Evolutionary conservation across 2,113 vertebrate genomes (phyloP).

Genomic region (Saccopteryx bilineata): DNA sequence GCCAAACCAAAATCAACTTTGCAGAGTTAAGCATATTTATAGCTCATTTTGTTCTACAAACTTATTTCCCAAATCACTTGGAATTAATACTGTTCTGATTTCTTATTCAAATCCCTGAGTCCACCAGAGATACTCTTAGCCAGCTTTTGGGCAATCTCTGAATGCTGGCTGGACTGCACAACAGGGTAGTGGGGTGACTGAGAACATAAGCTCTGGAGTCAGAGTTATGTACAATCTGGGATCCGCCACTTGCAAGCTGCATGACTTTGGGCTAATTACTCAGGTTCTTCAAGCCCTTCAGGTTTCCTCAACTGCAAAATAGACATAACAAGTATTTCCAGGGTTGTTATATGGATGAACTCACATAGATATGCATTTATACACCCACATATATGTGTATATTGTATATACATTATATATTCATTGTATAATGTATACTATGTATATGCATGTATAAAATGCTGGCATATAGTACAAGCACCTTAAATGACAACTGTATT

Average conservation of each 20-base stretch:
- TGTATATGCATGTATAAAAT: neutral
- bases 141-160: neutral
- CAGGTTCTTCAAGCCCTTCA: slow-evolving; percentile 8
- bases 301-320: neutral
- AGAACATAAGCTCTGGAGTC: neutral
- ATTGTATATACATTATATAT: too few species aligned
- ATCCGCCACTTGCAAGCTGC: neutral
- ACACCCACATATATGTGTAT: too few species aligned
- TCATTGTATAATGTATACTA: neutral
- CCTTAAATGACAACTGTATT: neutral
- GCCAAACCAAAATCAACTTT: slow-evolving; percentile 40
- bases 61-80: slow-evolving; percentile 52
- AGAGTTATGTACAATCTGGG: neutral
- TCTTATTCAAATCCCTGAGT: slow-evolving; percentile 43
- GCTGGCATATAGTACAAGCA: neutral
- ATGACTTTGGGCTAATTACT: neutral
- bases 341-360: neutral
- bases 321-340: neutral
- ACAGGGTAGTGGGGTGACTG: neutral
- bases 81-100: slow-evolving; percentile 57
- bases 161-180: neutral
- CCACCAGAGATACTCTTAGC: neutral
- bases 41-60: slow-evolving; percentile 30
- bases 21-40: neutral
- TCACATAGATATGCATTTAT: neutral